Evolutionary conservation across 2,888 invertebrate genomes (phyloP), one percentile per base, ranked within the genome.

Genomic region (Xanthia icteritia): DNA sequence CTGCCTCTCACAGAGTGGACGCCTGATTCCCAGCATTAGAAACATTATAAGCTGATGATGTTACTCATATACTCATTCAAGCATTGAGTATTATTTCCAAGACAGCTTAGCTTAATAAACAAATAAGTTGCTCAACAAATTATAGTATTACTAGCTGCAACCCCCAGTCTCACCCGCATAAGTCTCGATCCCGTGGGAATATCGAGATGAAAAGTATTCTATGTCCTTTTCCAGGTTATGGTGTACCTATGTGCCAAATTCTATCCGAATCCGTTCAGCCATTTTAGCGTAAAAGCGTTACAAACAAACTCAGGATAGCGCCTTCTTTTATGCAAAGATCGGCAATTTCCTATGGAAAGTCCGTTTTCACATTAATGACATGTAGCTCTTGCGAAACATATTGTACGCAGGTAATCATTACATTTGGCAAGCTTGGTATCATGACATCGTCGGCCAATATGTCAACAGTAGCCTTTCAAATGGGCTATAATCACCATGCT

Each of bases 261-360:
- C 2, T 31, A 31, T 31, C 31, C 31, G 2, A 31, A 31, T 31
- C 31, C 31, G 31, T 31, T 31, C 31, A 2, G 31, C 2, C 1
- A 2, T 31, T 31, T 31, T 31, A 31, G 31, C 31, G 31, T 31
- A 2, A 31, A 31, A 2, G 2, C 1, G 31, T 2, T 1, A 31
- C 31, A 31, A 31, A 31, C 31, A 31, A 2, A 31, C 31, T n/a
- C n/a, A n/a, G 2, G 31, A 31, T 13, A 56, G 13, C 56, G n/a
- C 56, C 54, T 20, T 20, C 56, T 56, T 15, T 27, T 58, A 58
- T 6, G 60, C 42, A 58, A 69, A 5, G n/a, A 31, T 39, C 1
- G 42, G 6, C 39, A 2, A 60, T 39, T 70, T 78, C 70, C 69
- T 39, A 17, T 65, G 58, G 70, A 69, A 69, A 70, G n/a, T 65